Base-by-base conservation (phyloP, 2,888 invertebrate genomes). In the Cryptus viduatorius region DNA sequence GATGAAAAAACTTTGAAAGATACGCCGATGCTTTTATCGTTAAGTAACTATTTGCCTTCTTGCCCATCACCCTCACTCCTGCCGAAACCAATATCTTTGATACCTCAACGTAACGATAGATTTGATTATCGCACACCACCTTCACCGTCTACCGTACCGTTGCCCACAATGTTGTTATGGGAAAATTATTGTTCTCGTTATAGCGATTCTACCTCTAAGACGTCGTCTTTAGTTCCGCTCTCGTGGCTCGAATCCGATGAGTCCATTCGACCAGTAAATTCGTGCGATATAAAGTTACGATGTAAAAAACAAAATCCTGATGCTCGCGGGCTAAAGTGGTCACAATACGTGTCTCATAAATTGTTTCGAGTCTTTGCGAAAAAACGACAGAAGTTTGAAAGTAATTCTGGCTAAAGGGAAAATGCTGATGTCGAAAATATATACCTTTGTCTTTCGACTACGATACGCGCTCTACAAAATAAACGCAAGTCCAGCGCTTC, bases 211-310 rank as follows among this genome's bases (percentile, higher is more conserved):
- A 64, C 37, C 64, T 64, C 64, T 4, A 64, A 37, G n/a, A 37
- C 37, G 1, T n/a, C 64, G 37, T 64, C 64, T 3, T 37, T 37
- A 1, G 64, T 64, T 64, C 31, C 64, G n/a, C 64, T 37, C 7
- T 64, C 64, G 64, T 64, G 37, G 64, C 31, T 64, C 64, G 64
- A 64, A n/a, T 31, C 31, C 5, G 37, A 37, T 42, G 64, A 37
- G n/a, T 8, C 64, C 29, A 37, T 31, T 37, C 37, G 31, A 37
- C 4, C 31, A 14, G 14, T n/a, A 37, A 64, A 31, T 37, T 31
- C 37, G 4, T 16, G 31, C 64, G 64, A 64, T 64, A 14, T 31
- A 37, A 14, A 31, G 64, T 42, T 64, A 37, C 64, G n/a, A 37
- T 37, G 37, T n/a, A 31, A 16, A 37, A n/a, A 29, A 37, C 31